Percentiles rank a stretch among this genome's conserved stretches.
phyloP scores from a whole-genome alignment of 2,113 vertebrate species.

The Bujurquina vittata region DNA sequence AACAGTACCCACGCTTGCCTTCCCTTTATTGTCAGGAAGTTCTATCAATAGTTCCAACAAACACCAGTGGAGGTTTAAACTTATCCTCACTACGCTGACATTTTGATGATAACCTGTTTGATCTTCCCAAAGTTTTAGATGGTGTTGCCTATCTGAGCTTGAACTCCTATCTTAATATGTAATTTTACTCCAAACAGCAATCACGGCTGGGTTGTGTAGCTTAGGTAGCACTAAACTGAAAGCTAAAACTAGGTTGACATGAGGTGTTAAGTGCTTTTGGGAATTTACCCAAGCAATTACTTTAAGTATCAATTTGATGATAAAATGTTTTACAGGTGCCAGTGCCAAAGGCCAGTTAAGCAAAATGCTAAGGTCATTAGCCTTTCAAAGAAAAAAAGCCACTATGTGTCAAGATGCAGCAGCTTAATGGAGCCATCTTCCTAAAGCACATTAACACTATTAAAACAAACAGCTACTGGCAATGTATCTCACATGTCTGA shows the following conservation, averaged over 20 bases:
- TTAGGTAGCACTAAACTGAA: constrained; percentile 55
- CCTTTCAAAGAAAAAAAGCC: constrained; percentile 48
- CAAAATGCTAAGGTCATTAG: constrained; percentile 68
- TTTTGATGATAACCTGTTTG: constrained; percentile 14
- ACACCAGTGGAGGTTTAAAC: constrained; percentile 16
- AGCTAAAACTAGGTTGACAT: constrained; percentile 40
- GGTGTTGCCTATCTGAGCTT: constrained; percentile 11
- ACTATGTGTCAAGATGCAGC: constrained; percentile 55
- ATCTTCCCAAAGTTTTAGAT: constrained; percentile 4
- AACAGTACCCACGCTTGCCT: constrained; percentile 24
- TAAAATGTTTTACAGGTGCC: constrained; percentile 67
- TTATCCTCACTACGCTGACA: neutral
- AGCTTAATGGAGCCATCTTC: constrained; percentile 62
- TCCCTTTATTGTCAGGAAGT: constrained; percentile 52
- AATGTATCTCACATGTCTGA: constrained; percentile 19
- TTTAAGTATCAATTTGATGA: constrained; percentile 66
- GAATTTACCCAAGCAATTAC: constrained; percentile 72
- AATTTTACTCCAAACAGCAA: constrained; percentile 33
- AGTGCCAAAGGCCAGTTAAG: constrained; percentile 59
- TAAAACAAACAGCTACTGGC: constrained; percentile 64
- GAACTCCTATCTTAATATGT: constrained; percentile 29
- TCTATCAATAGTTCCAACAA: constrained; percentile 56
- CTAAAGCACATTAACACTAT: constrained; percentile 53
- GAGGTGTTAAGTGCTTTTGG: constrained; percentile 58
- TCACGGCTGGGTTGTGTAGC: constrained; percentile 21